phyloP scores from a whole-genome alignment of 2,888 invertebrate genomes.

The Hipparchia semele region DNA sequence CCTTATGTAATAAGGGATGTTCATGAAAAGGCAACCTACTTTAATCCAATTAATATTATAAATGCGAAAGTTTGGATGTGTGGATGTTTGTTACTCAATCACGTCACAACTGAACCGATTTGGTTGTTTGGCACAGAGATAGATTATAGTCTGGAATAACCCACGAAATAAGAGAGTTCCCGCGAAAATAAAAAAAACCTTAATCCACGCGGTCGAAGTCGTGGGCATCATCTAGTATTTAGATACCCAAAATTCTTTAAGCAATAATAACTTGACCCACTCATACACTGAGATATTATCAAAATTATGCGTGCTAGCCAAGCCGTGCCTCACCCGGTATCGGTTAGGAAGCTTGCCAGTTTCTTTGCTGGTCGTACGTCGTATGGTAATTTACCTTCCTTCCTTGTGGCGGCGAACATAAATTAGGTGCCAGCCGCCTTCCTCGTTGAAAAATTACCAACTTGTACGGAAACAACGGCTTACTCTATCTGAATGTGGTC shows the following conservation, averaged over 20 bases:
- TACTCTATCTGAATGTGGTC: constrained; percentile 41
- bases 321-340: constrained; percentile 46
- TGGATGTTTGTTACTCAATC: too few species aligned
- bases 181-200: too few species aligned
- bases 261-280: constrained; percentile 32
- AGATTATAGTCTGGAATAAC: too few species aligned
- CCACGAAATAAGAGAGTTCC: too few species aligned
- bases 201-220: too few species aligned
- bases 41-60: background rate
- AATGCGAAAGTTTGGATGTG: too few species aligned
- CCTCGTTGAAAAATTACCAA: constrained; percentile 77
- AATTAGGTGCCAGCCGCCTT: constrained; percentile 73
- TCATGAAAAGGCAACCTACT: background rate
- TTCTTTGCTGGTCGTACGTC: constrained; percentile 71
- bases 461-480: constrained; percentile 59
- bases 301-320: constrained; percentile 42
- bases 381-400: constrained; percentile 80
- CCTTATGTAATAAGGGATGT: background rate
- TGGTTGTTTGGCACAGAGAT: too few species aligned
- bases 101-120: too few species aligned
- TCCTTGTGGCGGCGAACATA: constrained; percentile 69
- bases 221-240: background rate
- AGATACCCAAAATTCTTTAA: constrained; percentile 2
- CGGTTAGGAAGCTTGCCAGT: constrained; percentile 54
- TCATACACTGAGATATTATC: constrained; percentile 60